These are phyloP conservation scores for Sapajus apella DNA, from an alignment of 2,113 vertebrate species.

Conservation along the genomic window DNA sequence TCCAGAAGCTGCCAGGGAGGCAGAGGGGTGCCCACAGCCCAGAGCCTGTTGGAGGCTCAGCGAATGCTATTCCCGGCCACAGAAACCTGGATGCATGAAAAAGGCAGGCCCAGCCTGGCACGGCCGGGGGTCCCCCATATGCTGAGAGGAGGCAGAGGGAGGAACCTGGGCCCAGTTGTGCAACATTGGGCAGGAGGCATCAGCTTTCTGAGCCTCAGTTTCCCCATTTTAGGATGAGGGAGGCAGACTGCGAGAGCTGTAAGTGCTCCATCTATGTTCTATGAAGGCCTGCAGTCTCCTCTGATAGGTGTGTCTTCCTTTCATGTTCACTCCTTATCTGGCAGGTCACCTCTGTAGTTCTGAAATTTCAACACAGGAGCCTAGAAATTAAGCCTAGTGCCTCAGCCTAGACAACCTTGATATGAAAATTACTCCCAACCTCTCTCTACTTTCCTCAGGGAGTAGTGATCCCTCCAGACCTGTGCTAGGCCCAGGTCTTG, in stretches of 20 bases:
- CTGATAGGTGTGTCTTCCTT: background rate
- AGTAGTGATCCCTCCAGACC: background rate
- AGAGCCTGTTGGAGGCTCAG: background rate
- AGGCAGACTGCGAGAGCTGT: background rate
- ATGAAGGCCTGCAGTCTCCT: background rate
- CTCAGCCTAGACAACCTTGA: background rate
- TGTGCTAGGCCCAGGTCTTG: background rate
- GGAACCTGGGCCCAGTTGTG: background rate
- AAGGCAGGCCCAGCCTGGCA: background rate
- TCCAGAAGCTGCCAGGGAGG: slow-evolving; percentile 48
- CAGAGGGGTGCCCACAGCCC: background rate
- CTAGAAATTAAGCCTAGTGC: background rate
- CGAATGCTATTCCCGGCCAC: background rate
- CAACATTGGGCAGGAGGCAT: background rate
- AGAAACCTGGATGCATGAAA: background rate
- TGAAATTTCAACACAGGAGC: slow-evolving; percentile 46
- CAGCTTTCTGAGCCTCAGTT: background rate
- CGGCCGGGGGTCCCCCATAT: accelerated
- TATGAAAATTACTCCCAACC: background rate
- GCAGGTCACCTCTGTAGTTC: background rate
- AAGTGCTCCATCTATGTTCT: background rate
- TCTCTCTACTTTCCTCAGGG: background rate
- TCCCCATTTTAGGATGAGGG: background rate
- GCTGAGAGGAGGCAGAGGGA: background rate
- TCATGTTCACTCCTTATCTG: background rate